Evolutionary conservation across 1,140 invertebrate genomes (phyloP), one percentile per base, ranked within the genome.

Genomic region (Calliphora vicina): DNA sequence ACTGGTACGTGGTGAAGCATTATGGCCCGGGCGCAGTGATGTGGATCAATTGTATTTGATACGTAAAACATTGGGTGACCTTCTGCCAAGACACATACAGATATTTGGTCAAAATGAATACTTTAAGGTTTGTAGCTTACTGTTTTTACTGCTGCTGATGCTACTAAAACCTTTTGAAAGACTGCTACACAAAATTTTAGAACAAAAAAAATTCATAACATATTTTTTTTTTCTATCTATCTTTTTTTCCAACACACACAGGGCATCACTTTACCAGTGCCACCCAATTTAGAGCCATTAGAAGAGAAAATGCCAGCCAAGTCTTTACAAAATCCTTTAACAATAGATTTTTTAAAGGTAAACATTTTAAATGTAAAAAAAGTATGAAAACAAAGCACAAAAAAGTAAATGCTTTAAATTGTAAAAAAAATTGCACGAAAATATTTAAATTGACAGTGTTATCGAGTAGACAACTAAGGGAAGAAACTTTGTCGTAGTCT

Each of bases 11-110:
- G 97, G 97, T n/a, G 97, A 99, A 90, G 97, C 97, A 0, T 90
- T 99, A 1, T 99, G 98, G 98, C 98, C 98, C 0, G 98, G 98
- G 73, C 97, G 99, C 91, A 99, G 98, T 13, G 99, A 99, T 89
- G 96, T 99, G 1, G 99, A 99, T 92, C 99, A 99, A 90, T 91
- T 99, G 27, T 99, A 98, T 91, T 93, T 99, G 83, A 99, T 99
- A 86, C 93, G 97, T 86, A 96, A 95, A 91, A 98, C 97, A 1
- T 91, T 96, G 23, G 96, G 98, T 15, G 97, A 99, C 87, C 92
- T 99, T 6, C 93, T 99, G 85, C 96, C 97, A 1, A 93, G 97
- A 74, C 98, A 99, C 90, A 95, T 99, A 94, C 94, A 97, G 84
- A 97, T 98, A 86, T 99, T 99, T 90, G 96, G 96, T 84, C 95